A percentile compares a stretch with the other conserved stretches of the same genome.
Evolutionary conservation across 2,113 vertebrate genomes (phyloP).

Genomic region (Apteryx mantelli): DNA sequence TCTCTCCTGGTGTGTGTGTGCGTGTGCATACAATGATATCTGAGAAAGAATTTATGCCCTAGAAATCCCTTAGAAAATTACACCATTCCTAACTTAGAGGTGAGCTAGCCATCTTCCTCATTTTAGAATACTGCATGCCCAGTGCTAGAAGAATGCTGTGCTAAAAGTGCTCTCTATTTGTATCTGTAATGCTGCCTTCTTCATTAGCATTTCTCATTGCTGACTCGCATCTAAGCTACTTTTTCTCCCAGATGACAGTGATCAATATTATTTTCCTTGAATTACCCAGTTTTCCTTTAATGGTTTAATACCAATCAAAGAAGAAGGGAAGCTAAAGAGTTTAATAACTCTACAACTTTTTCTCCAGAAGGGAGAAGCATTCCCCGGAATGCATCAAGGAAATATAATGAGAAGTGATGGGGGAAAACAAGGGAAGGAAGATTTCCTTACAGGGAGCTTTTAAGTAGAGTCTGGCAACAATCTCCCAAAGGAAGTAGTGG

Average conservation of each 20-base stretch:
- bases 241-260: neutral
- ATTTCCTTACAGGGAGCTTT: slow-evolving; percentile 35
- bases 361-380: neutral
- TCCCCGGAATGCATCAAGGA: neutral
- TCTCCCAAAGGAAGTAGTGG: slow-evolving; percentile 62
- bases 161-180: neutral
- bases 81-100: neutral
- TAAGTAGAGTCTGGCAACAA: slow-evolving; percentile 60
- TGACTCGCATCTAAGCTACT: neutral
- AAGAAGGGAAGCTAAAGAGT: neutral
- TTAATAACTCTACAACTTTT: neutral
- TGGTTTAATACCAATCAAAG: neutral
- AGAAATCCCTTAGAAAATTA: neutral
- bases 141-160: neutral
- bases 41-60: slow-evolving; percentile 15
- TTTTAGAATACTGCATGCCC: neutral
- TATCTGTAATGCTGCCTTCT: neutral
- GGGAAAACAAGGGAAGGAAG: slow-evolving; percentile 42
- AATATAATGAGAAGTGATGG: slow-evolving; percentile 14
- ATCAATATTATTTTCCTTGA: neutral
- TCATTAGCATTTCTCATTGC: neutral
- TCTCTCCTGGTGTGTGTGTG: neutral
- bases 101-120: slow-evolving; percentile 1
- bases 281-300: neutral
- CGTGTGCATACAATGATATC: neutral